A percentile compares a stretch with the other conserved stretches of the same genome.
phyloP scores from a whole-genome alignment of 2,113 vertebrate species.

The Physeter macrocephalus region DNA sequence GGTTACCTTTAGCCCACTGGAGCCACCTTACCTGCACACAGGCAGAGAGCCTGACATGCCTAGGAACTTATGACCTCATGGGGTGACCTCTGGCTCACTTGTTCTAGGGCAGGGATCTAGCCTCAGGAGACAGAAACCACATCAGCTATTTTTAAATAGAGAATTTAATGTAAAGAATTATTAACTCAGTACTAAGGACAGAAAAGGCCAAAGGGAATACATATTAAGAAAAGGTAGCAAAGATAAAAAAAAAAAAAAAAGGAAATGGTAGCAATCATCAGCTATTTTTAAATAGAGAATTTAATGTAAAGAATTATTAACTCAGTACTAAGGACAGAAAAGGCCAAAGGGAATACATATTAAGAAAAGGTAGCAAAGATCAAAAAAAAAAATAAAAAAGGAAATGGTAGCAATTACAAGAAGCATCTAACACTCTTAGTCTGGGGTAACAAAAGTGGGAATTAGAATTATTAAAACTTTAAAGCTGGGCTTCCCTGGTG shows the following conservation, averaged over 20 bases:
- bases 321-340: neutral
- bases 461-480: neutral
- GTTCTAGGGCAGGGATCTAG: neutral
- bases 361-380: neutral
- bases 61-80: neutral
- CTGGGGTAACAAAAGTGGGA: neutral
- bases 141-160: neutral
- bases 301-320: conserved; percentile 13
- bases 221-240: no score
- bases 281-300: neutral
- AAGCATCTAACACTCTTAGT: neutral
- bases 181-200: neutral
- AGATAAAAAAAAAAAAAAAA: no score
- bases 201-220: neutral
- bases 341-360: neutral
- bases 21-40: neutral
- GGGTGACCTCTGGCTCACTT: neutral
- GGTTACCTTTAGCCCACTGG: neutral
- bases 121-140: neutral
- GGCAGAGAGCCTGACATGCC: neutral
- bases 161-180: conserved; percentile 5
- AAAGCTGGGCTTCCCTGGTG: no score
- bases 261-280: neutral
- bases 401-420: neutral
- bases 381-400: no score